These are phyloP conservation scores for Hylomyscus alleni DNA, from an alignment of 2,797 vertebrate species.

Conservation along the genomic window DNA sequence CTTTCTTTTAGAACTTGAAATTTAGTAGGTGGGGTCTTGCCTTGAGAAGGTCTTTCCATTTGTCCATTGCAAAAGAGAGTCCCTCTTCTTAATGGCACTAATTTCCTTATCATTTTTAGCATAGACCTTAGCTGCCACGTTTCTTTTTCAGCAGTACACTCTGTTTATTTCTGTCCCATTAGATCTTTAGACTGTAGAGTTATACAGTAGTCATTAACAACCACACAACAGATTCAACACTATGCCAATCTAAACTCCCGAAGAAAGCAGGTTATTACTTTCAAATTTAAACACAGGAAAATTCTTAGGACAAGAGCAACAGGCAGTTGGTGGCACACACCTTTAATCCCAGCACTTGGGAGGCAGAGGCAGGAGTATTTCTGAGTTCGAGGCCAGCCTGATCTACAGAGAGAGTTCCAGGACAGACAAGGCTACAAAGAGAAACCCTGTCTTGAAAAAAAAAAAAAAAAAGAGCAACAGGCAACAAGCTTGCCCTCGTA, in stretches of 20 bases:
- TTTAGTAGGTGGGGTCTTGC: not conserved
- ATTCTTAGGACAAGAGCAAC: not conserved
- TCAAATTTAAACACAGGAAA: not conserved
- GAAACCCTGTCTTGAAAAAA: no score
- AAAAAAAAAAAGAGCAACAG: not conserved
- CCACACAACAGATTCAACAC: not conserved
- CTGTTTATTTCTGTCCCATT: not conserved
- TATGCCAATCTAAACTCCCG: not conserved
- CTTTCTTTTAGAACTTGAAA: not conserved
- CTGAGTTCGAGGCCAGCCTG: no score
- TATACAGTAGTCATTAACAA: not conserved
- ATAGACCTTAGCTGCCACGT: not conserved
- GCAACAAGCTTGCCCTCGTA: not conserved
- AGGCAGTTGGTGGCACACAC: no score
- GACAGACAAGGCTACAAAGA: no score
- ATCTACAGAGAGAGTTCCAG: no score
- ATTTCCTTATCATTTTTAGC: not conserved
- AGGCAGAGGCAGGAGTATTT: no score
- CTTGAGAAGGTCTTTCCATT: not conserved
- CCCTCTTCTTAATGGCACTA: not conserved
- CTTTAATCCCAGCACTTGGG: no score
- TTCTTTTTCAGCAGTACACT: not conserved
- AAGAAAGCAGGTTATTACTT: not conserved
- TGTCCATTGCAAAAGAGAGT: not conserved
- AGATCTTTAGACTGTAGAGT: not conserved